These are phyloP conservation scores for Athalia cordata DNA, from an alignment of 2,888 invertebrate species.

Conservation along the genomic window DNA sequence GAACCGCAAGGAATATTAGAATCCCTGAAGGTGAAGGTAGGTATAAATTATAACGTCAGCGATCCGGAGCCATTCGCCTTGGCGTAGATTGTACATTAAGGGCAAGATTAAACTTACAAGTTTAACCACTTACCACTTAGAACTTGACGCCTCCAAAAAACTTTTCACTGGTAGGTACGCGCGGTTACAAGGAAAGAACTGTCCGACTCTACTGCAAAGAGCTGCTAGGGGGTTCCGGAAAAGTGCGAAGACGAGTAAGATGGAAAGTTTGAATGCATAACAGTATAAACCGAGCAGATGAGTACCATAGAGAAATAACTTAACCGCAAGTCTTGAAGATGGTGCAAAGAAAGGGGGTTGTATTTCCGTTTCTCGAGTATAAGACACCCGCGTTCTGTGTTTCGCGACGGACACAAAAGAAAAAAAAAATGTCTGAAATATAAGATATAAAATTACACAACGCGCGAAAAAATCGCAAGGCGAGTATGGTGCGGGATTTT, in stretches of 20 bases:
- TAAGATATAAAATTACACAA: neutral
- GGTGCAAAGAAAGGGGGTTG: neutral
- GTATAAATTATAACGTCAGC: neutral
- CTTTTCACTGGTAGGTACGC: neutral
- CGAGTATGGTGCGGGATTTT: neutral
- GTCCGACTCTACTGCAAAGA: constrained; percentile 5
- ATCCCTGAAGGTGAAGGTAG: neutral
- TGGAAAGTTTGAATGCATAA: constrained; percentile 47
- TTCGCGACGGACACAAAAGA: neutral
- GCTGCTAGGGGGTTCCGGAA: neutral
- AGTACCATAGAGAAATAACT: constrained; percentile 22
- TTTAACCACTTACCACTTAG: constrained; percentile 45
- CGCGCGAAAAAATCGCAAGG: neutral
- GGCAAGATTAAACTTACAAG: constrained; percentile 41
- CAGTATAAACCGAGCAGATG: constrained; percentile 6
- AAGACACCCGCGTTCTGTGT: neutral
- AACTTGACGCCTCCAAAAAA: constrained; percentile 31
- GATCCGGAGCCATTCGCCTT: neutral
- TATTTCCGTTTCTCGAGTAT: constrained; percentile 29
- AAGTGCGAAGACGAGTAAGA: constrained; percentile 33
- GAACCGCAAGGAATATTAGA: neutral
- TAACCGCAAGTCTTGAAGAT: neutral
- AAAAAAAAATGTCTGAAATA: neutral
- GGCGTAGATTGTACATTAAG: constrained; percentile 32
- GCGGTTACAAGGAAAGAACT: constrained; percentile 29